Percentiles rank a stretch among this genome's conserved stretches.
phyloP scores from a whole-genome alignment of 2,888 invertebrate species.

The Thumatha senex region DNA sequence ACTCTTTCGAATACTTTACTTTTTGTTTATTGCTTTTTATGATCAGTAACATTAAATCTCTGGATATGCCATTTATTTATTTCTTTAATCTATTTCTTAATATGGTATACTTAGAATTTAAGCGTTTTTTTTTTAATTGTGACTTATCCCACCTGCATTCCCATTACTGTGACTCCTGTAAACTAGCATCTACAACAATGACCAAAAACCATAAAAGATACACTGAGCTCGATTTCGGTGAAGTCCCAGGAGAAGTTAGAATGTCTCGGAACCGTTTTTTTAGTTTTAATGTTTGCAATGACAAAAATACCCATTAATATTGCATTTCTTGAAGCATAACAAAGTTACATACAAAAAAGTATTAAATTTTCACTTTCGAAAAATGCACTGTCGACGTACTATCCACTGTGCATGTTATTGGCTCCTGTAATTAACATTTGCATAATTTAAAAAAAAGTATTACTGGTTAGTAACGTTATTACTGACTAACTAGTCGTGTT shows the following conservation, averaged over 20 bases:
- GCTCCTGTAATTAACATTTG: constrained; percentile 36
- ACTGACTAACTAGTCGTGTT: constrained; percentile 52
- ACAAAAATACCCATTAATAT: constrained; percentile 19
- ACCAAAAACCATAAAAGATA: too few relatives aligned
- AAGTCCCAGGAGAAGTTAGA: too few relatives aligned
- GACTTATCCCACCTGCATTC: too few relatives aligned
- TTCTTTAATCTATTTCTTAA: too few relatives aligned
- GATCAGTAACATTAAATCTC: background rate
- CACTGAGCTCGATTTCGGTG: too few relatives aligned
- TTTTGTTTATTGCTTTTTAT: constrained; percentile 9
- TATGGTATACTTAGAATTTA: too few relatives aligned
- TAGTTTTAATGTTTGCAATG: background rate
- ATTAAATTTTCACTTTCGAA: background rate
- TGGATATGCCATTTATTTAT: background rate
- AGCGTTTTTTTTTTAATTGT: too few relatives aligned
- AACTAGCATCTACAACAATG: too few relatives aligned
- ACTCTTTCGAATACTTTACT: constrained; percentile 31
- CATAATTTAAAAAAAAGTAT: constrained; percentile 38
- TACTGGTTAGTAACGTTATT: constrained; percentile 41
- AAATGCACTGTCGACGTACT: constrained; percentile 15
- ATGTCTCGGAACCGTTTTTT: too few relatives aligned
- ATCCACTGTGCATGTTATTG: constrained; percentile 14
- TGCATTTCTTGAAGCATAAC: constrained; percentile 11
- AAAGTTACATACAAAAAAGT: constrained; percentile 8
- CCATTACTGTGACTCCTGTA: too few relatives aligned